A percentile compares a stretch with the other conserved stretches of the same genome.
Conservation (phyloP, 2,797 vertebrate genomes). For the Sebastes nivosus region DNA sequence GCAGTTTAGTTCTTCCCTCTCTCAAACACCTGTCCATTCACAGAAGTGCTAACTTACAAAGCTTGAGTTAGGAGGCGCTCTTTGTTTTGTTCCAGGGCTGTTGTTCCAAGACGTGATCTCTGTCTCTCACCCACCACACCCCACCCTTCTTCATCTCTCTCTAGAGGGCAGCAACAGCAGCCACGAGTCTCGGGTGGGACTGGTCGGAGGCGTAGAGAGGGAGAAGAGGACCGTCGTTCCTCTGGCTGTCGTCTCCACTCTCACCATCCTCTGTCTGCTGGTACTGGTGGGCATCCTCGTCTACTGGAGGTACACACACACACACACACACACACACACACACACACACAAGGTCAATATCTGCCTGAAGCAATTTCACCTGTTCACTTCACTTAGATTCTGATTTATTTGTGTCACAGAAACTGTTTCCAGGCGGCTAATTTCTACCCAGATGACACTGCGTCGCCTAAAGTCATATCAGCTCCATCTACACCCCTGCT, state of each 20-base stretch:
- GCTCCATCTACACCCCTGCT: slow-evolving; percentile 89
- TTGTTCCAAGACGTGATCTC: background rate
- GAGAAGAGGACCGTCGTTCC: slow-evolving; percentile 93
- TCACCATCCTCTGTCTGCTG: slow-evolving; percentile 96
- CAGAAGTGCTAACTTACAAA: background rate
- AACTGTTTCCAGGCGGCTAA: slow-evolving; percentile 96
- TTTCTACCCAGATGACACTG: slow-evolving; percentile 94
- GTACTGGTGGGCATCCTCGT: slow-evolving; percentile 97
- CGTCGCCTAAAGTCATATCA: slow-evolving; percentile 90
- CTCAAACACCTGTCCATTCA: background rate
- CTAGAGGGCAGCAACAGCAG: slow-evolving; percentile 99
- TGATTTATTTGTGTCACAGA: slow-evolving; percentile 73
- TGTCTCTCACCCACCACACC: background rate
- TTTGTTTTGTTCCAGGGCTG: too few relatives aligned
- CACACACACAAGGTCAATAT: background rate
- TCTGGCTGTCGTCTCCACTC: slow-evolving; percentile 94
- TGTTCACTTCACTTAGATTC: background rate
- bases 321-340: slow-evolving; percentile 49
- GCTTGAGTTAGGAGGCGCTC: accelerated
- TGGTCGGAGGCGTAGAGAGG: slow-evolving; percentile 89
- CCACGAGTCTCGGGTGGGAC: slow-evolving; percentile 93
- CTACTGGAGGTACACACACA: slow-evolving; percentile 93
- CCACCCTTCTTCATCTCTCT: background rate
- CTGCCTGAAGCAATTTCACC: background rate
- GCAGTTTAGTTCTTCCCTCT: background rate